These are phyloP conservation scores for Noctua janthe DNA, from an alignment of 2,888 invertebrate genomes.

Conservation along the genomic window DNA sequence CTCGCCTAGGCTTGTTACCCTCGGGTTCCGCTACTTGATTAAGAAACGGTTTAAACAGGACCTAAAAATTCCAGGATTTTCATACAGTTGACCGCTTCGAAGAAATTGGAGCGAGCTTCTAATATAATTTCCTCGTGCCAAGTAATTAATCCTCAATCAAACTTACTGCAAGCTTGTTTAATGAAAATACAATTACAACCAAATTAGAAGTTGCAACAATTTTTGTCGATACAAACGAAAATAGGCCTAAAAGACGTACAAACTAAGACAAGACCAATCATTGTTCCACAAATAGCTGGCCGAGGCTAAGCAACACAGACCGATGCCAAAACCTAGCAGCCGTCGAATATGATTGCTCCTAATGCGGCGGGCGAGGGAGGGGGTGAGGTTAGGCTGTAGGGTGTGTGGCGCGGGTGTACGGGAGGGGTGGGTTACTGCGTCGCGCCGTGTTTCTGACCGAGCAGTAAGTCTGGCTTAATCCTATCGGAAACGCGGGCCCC, in stretches of 20 bases:
- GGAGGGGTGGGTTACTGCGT: conserved; percentile 78
- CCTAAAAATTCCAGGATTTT: not conserved
- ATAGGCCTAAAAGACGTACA: conserved; percentile 75
- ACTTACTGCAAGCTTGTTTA: conserved; percentile 4
- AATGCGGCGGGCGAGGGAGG: conserved; percentile 83
- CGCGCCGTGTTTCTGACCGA: conserved; percentile 89
- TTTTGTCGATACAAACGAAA: conserved; percentile 69
- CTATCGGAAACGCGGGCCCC: conserved; percentile 89
- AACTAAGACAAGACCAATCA: conserved; percentile 88
- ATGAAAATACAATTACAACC: not conserved
- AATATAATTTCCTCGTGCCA: conserved; percentile 8
- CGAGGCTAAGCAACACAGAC: conserved; percentile 87
- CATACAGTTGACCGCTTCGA: not conserved
- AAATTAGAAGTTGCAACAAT: conserved; percentile 40
- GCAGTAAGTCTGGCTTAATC: conserved; percentile 90
- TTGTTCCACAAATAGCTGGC: conserved; percentile 87
- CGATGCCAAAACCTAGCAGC: conserved; percentile 89
- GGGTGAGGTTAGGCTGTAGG: conserved; percentile 70
- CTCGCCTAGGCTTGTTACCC: conserved; percentile 13
- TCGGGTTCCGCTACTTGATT: conserved; percentile 17
- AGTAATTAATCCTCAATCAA: conserved; percentile 31
- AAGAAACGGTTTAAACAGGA: not conserved
- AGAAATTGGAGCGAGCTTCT: conserved; percentile 1
- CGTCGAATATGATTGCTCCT: conserved; percentile 90
- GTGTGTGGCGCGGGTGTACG: conserved; percentile 67